Base-by-base conservation (phyloP, 2,797 vertebrate genomes). In the Poecilia wingei region DNA sequence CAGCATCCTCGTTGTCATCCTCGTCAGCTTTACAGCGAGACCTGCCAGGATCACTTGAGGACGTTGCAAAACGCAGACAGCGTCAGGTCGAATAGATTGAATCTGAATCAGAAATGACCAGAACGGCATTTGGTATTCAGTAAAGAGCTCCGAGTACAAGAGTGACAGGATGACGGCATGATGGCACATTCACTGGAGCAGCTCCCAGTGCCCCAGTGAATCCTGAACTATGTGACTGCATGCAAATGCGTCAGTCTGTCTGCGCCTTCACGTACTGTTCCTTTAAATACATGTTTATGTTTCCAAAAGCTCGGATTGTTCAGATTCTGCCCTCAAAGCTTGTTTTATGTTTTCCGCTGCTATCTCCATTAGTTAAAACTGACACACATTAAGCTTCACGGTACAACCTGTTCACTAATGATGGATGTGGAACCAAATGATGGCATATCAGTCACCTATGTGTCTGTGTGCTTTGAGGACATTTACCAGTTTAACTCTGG, bases 101-200 rank as follows among this genome's bases (percentile, higher is more conserved):
- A 76, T 85, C 53, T 81, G 77, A 75, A 71, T 74, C 53, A 47
- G 68, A 55, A 4, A 61, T 69, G 79, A 81, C 57, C 86, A 84
- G 81, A 81, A 78, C 82, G 49, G 28, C 77, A 79, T 82, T 93
- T 88, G 77, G 87, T 83, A 87, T 91, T 88, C 78, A 76, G 86
- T 81, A 76, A 81, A 85, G 82, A 77, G 88, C 85, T 91, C 87
- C 10, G 72, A 88, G 78, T 83, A 71, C 83, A 86, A 78, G 77
- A 86, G 84, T 87, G 91, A 91, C 93, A 92, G 88, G 89, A 84
- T 87, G 87, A 93, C 90, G 90, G 90, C 86, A 82, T 85, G 86
- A 93, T 90, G 88, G 88, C 88, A 80, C 84, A 79, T 53, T 53
- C 69, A 53, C 86, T 80, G 81, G 51, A 53, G 51, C 79, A 88